Percentiles rank a stretch among this genome's conserved stretches.
phyloP scores from a whole-genome alignment of 92 coral and sea anemone species.

The Galaxea fascicularis region DNA sequence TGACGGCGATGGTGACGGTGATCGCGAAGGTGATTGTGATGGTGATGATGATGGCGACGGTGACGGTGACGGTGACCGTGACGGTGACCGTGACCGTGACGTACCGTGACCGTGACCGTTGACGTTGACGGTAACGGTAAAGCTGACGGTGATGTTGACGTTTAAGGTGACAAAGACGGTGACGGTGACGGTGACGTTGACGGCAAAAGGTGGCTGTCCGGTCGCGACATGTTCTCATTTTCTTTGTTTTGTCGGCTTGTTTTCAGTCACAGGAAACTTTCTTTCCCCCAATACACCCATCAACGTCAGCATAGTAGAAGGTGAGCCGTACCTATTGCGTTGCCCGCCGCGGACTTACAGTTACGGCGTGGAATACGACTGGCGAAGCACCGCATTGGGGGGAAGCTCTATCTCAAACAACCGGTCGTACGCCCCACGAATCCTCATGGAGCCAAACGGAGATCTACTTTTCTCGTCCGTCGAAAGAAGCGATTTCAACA shows the following conservation, averaged over 20 bases:
- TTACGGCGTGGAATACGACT: slow-evolving; percentile 38
- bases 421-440: slow-evolving; percentile 39
- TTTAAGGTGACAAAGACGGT: background rate
- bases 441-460: slow-evolving; percentile 58
- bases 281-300: slow-evolving; percentile 10
- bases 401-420: background rate
- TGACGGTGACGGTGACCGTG: background rate
- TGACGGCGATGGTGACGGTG: background rate
- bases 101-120: no score
- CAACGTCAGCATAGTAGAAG: slow-evolving; percentile 37
- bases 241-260: background rate
- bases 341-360: slow-evolving; percentile 58
- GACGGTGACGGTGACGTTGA: background rate
- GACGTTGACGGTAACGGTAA: background rate
- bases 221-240: no score
- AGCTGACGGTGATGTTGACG: background rate
- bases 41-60: background rate
- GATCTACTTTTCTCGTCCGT: slow-evolving; percentile 62
- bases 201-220: background rate
- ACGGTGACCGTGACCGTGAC: background rate
- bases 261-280: slow-evolving; percentile 52
- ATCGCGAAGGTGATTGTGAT: background rate
- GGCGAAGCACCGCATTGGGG: slow-evolving; percentile 17
- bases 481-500: slow-evolving; percentile 12
- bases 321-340: slow-evolving; percentile 17